Conservation (phyloP, 1,140 invertebrate genomes). For the Drosophila repleta region DNA sequence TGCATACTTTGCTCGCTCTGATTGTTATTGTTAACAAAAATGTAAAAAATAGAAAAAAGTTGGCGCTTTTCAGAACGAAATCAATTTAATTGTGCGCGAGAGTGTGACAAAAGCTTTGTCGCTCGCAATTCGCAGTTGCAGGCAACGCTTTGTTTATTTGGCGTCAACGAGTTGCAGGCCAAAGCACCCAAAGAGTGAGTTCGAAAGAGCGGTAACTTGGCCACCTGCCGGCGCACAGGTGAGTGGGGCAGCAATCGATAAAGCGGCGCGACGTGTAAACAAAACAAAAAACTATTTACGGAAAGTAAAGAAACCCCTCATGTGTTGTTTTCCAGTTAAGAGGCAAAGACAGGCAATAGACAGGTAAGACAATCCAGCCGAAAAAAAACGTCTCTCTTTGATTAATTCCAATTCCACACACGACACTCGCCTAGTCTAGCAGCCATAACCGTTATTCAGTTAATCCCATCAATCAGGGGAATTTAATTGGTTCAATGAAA, state of each 20-base stretch:
- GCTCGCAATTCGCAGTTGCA: constrained; percentile 21
- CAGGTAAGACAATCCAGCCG: no score
- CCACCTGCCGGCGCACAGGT: background rate
- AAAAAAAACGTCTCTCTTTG: no score
- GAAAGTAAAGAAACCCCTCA: constrained; percentile 36
- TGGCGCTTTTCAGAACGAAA: constrained; percentile 19
- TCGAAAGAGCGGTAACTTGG: constrained; percentile 1
- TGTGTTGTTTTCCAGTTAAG: constrained; percentile 3
- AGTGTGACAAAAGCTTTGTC: constrained; percentile 57
- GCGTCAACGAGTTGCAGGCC: constrained; percentile 43
- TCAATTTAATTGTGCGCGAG: constrained; percentile 64
- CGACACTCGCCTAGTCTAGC: background rate
- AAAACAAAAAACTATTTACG: constrained; percentile 42
- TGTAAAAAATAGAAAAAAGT: background rate
- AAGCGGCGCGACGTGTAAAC: constrained; percentile 28
- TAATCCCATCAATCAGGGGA: constrained; percentile 13
- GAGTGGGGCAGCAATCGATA: constrained; percentile 36
- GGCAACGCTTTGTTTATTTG: constrained; percentile 54
- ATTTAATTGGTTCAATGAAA: constrained; percentile 21
- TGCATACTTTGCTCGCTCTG: constrained; percentile 57
- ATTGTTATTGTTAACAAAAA: constrained; percentile 42
- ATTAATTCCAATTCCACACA: no score
- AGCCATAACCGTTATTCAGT: background rate
- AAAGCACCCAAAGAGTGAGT: constrained; percentile 33
- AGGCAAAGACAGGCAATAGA: constrained; percentile 1